These are phyloP conservation scores for Pseudomyrmex cubaensis DNA, from an alignment of 1,140 invertebrate genomes.

Conservation along the genomic window DNA sequence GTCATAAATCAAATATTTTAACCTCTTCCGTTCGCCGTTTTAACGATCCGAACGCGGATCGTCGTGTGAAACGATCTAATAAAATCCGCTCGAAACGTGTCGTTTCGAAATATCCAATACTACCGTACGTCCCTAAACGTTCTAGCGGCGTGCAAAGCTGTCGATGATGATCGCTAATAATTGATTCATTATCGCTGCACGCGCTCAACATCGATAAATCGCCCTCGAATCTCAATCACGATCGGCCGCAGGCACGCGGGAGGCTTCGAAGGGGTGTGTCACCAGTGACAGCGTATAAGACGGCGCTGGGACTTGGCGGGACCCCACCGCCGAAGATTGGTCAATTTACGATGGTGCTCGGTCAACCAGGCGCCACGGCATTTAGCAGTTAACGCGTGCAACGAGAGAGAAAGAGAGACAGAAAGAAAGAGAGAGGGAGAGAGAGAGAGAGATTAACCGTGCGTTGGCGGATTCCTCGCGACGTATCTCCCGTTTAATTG, in stretches of 20 bases:
- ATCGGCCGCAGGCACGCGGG: constrained; percentile 9
- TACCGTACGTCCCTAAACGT: too few relatives aligned
- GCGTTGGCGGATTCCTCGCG: constrained; percentile 80
- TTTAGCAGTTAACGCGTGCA: constrained; percentile 81
- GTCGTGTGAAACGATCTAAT: too few relatives aligned
- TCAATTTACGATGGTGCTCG: constrained; percentile 82
- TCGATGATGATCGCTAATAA: neutral
- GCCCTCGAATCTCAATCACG: constrained; percentile 18
- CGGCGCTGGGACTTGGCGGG: constrained; percentile 3
- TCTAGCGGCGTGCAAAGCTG: neutral
- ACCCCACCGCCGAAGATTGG: constrained; percentile 78
- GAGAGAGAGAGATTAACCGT: constrained; percentile 70
- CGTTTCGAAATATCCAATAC: too few relatives aligned
- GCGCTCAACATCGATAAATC: constrained; percentile 27
- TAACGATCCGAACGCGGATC: too few relatives aligned
- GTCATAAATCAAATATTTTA: too few relatives aligned
- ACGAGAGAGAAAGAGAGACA: constrained; percentile 60
- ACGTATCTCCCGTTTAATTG: constrained; percentile 75
- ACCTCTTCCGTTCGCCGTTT: too few relatives aligned
- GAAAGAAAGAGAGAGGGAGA: constrained; percentile 48
- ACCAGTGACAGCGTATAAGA: constrained; percentile 13
- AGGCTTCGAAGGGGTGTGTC: constrained; percentile 15
- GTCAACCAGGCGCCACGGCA: constrained; percentile 83
- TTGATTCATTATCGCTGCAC: constrained; percentile 38
- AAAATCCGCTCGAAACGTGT: too few relatives aligned